These are phyloP conservation scores for Oryzias melastigma DNA, from an alignment of 2,113 vertebrate species.

Conservation along the genomic window DNA sequence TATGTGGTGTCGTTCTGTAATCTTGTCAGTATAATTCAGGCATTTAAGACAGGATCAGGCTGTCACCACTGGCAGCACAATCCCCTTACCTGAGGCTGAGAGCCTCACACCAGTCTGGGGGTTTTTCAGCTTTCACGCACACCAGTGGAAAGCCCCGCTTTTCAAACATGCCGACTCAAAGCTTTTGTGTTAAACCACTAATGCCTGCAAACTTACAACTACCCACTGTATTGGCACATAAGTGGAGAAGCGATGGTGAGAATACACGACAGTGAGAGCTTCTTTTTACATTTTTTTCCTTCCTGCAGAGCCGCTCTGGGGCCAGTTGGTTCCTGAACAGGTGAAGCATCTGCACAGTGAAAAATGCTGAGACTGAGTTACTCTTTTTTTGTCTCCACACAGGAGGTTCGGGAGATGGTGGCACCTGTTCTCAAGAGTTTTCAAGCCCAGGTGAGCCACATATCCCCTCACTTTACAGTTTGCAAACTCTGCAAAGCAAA, in stretches of 20 bases:
- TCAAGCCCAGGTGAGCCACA: constrained; percentile 84
- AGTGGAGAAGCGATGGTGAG: constrained; percentile 18
- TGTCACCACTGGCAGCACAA: constrained; percentile 69
- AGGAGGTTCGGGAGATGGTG: constrained; percentile 90
- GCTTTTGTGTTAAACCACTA: constrained; percentile 55
- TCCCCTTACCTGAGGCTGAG: constrained; percentile 70
- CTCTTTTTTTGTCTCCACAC: constrained; percentile 54
- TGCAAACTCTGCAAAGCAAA: constrained; percentile 15
- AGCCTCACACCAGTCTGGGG: constrained; percentile 55
- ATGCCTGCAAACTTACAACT: constrained; percentile 35
- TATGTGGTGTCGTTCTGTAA: constrained; percentile 53
- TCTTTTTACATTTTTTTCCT: constrained; percentile 12
- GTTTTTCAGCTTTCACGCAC: constrained; percentile 46
- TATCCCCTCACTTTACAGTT: background rate
- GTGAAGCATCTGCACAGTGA: constrained; percentile 36
- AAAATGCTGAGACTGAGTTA: constrained; percentile 48
- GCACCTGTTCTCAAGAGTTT: constrained; percentile 89
- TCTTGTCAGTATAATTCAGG: constrained; percentile 71
- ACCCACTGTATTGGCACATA: constrained; percentile 17
- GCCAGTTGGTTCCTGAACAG: constrained; percentile 33
- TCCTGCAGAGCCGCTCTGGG: constrained; percentile 17
- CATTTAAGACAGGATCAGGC: constrained; percentile 68
- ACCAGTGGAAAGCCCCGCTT: constrained; percentile 68
- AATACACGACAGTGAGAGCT: constrained; percentile 50
- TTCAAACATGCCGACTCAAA: constrained; percentile 67